phyloP scores from a whole-genome alignment of 2,888 invertebrate genomes.

The Thysanoteuthis rhombus region DNA sequence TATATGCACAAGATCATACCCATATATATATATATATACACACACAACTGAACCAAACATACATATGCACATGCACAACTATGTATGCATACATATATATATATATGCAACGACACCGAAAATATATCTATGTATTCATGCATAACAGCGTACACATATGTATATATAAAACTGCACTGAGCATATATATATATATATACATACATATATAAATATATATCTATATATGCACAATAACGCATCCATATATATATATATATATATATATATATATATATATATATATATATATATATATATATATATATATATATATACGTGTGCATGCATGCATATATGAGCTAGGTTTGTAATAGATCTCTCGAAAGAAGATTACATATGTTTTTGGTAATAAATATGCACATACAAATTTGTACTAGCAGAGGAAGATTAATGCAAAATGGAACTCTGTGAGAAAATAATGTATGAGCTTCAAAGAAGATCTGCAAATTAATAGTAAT shows the following conservation, averaged over 20 bases:
- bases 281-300: neutral
- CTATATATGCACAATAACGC: neutral
- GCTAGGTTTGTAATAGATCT: too few relatives aligned
- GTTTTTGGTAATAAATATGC: too few relatives aligned
- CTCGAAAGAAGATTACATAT: too few relatives aligned
- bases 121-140: too few relatives aligned
- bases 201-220: too few relatives aligned
- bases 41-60: neutral
- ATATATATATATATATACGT: neutral
- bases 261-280: neutral
- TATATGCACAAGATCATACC: neutral
- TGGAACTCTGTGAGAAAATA: too few relatives aligned
- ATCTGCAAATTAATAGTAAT: too few relatives aligned
- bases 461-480: too few relatives aligned
- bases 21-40: neutral
- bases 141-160: neutral
- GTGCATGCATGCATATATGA: neutral
- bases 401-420: too few relatives aligned
- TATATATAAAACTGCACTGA: neutral
- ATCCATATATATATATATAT: neutral
- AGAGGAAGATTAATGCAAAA: too few relatives aligned
- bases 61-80: neutral
- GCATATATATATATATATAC: neutral
- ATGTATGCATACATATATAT: neutral
- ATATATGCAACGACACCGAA: too few relatives aligned